Base-by-base conservation (phyloP, 2,888 invertebrate genomes). In the Hypercompe scribonia region DNA sequence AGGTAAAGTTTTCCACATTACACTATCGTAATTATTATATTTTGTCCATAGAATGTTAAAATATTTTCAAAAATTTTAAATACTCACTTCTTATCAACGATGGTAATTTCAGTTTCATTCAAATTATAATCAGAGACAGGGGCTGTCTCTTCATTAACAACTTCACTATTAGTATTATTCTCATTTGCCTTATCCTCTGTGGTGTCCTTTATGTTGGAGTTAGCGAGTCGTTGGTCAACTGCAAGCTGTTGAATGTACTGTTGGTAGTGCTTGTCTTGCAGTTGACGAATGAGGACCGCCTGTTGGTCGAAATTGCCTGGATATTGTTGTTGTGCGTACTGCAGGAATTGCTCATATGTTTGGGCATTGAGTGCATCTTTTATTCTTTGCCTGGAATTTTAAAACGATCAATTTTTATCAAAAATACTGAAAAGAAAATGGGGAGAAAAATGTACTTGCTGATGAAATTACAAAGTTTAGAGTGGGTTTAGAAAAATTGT, bases 221-320 rank as follows among this genome's bases (percentile, higher is more conserved):
- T 94, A 8, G 94, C 93, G 36, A 95, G 88, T 77, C 94, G 83
- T 74, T 94, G 90, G 76, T 95, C 94, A 2, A 96, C 95, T 0
- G 97, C 97, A 61, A 99, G 95, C 91, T 99, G 99, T 87, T 99
- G 98, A 97, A 99, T 99, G 92, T 99, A 99, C 89, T 99, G 99
- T 90, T 99, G 99, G 91, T 99, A 99, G 93, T 99, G 99, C 89
- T 99, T 99, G 86, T 99, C 99, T 94, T 99, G 99, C 66, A 99
- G 95, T 90, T 99, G 99, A 73, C 98, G 96, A 74, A 99, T 98
- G 39, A 99, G 96, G 64, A 98, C 97, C 0, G 98, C 99, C 96
- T 99, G 99, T 96, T 99, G 97, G 84, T 98, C 98, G 1, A 97
- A 97, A 91, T 98, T 98, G 3, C 97, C 97, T 0, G 98, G 98